Evolutionary conservation across 2,888 invertebrate species (phyloP), one percentile per base, ranked within the genome.

Genomic region (Synergus japonicus): DNA sequence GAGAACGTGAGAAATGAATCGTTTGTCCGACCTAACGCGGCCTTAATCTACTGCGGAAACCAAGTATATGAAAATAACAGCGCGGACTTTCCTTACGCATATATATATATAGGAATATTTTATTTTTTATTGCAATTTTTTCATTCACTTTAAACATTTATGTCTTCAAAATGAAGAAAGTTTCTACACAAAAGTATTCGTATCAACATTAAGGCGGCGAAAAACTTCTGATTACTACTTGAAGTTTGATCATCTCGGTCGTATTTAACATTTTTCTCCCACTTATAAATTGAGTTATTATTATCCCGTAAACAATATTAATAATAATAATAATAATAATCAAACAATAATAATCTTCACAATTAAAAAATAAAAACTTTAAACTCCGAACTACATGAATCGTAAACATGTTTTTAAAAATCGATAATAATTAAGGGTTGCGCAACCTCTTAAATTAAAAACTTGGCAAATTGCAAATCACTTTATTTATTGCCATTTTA

Each of bases 21-120:
- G n/a, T 41, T 65, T 29, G 83, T 84, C 82, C 80, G 82, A 83
- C 84, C n/a, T 54, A 69, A 80, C 84, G 69, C 76, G 76, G 81
- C 77, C 80, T 82, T 77, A 46, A 83, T 83, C 82, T 82, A 84
- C 84, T 84, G 81, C 58, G 63, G 63, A 37, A 43, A 37, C 37
- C 4, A 15, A 65, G 18, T 22, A n/a, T 22, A 29, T 29, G 29
- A 7, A n/a, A 22, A 63, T 63, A 63, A 46, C 46, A 46, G 46
- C 2, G 22, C n/a, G 18, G 15, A 58, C n/a, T 8, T 18, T 58
- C 12, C 8, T 29, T 29, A 29, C 29, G 29, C 58, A 58, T 37
- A 7, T 37, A 22, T 22, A 58, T 37, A 7, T 37, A 22, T 22
- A 37, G 7, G 0, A 37, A 37, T 37, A 37, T 37, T 37, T 7